Base-by-base conservation (phyloP, 2,888 invertebrate genomes). In the Podabrus alpinus region DNA sequence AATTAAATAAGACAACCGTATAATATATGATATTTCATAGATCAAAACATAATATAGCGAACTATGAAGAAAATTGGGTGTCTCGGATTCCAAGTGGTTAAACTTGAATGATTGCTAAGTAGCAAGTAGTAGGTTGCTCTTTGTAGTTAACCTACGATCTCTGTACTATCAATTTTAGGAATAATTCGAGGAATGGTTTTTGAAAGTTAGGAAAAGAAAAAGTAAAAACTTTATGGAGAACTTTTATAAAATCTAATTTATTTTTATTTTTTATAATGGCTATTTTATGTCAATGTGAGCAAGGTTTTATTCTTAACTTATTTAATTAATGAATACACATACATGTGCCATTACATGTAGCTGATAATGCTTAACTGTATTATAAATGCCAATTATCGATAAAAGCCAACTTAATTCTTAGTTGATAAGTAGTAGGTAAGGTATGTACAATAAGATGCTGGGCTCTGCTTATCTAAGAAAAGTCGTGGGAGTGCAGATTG, bases 401-500 rank as follows among this genome's bases (percentile, higher is more conserved):
- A 64, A 21, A 13, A 64, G 21, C 62, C 62, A 16, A 64, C 62
- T 64, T 64, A 64, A 64, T 64, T 21, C n/a, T 21, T 21, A 19
- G 19, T 64, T 64, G 62, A 16, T 64, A 64, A 64, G 62, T 17
- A 21, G 21, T 19, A 19, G 21, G 19, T 21, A n/a, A 64, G 62
- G 59, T 19, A 69, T 17, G 21, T 69, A 60, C 21, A 69, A 69
- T 60, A 60, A 24, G 45, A 24, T 17, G 45, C 68, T 45, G 19
- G 45, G 69, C 11, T 69, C 45, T n/a, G n/a, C 16, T 15, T 17
- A 16, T 69, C 21, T 60, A 15, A 15, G 60, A 62, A 29, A 67
- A 67, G 59, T 67, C 60, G 66, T 67, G 72, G 21, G 72, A 67
- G 72, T 29, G 59, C n/a, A 25, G 24, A 17, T 15, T 67, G 61